Base-by-base conservation (phyloP, 2,797 vertebrate genomes). In the Acestrorhynchus altus region DNA sequence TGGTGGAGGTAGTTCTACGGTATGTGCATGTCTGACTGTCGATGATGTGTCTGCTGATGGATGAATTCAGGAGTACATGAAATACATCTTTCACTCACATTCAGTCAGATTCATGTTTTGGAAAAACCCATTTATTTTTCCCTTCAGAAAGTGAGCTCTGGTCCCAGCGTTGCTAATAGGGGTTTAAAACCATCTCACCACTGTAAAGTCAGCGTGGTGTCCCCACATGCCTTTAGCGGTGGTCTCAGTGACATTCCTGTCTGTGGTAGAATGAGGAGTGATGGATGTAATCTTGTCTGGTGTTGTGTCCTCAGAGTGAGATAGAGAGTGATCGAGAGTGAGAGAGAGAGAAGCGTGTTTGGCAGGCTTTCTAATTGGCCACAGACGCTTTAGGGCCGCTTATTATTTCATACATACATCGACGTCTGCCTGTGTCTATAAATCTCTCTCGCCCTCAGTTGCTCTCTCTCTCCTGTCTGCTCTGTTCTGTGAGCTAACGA, bases 331-430 rank as follows among this genome's bases (percentile, higher is more conserved):
- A 40, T 31, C 39, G 61, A 42, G 8, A 7, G 0, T 20, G 39
- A 44, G 31, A 12, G 11, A 42, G 31, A 39, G 4, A 40, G 16
- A 44, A 4, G 20, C n/a, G 61, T 40, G 63, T 44, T 65, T 46
- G 16, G 57, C 28, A 31, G 28, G 22, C 28, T 18, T 16, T 60
- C 7, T 60, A 60, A 60, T 60, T 60, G 26, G 63, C 63, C 42
- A 15, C 20, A 44, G 63, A 65, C 63, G 20, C 39, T 65, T 65
- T 44, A 65, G 42, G 63, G 11, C n/a, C 63, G 4, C 40, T 65
- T 63, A n/a, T n/a, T 63, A 63, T 63, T 63, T 63, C 35, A 42
- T 63, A 40, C 60, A 42, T 39, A 42, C 60, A 39, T 63, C 35
- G 10, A 9, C 60, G 20, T 1, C 60, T 39, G 35, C 35, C 39